phyloP scores from a whole-genome alignment of 2,113 vertebrate genomes.

The Gavia stellata region DNA sequence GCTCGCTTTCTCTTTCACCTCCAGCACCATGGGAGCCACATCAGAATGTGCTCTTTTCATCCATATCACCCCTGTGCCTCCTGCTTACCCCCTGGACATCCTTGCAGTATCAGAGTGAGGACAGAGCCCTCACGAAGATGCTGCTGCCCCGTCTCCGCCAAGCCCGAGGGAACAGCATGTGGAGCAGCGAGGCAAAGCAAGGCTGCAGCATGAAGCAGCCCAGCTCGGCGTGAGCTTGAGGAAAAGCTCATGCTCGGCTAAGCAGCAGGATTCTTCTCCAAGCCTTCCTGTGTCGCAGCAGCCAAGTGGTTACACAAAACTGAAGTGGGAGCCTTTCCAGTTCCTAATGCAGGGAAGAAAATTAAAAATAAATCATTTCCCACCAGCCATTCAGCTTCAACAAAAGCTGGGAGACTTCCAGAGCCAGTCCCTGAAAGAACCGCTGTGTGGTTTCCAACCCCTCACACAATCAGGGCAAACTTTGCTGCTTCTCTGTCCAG shows the following conservation, averaged over 20 bases:
- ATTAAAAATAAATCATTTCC: constrained; percentile 63
- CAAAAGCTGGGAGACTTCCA: constrained; percentile 57
- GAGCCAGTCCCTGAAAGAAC: constrained; percentile 34
- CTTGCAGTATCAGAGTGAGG: background rate
- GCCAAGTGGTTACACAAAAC: constrained; percentile 55
- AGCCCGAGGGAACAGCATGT: fast-evolving
- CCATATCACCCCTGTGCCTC: fast-evolving
- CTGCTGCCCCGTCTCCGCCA: background rate
- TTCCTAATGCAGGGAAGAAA: constrained; percentile 26
- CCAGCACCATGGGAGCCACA: background rate
- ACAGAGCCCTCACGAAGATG: background rate
- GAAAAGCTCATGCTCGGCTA: background rate
- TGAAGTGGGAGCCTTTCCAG: constrained; percentile 52
- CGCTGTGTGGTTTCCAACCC: constrained; percentile 44
- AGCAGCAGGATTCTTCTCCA: background rate
- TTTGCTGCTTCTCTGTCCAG: background rate
- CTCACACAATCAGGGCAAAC: constrained; percentile 27
- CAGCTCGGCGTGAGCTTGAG: background rate
- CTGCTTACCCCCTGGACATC: background rate
- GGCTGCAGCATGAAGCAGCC: background rate
- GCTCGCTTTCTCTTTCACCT: background rate
- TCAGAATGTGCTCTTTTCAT: background rate
- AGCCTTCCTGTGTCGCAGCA: constrained; percentile 21
- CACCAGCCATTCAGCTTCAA: constrained; percentile 59
- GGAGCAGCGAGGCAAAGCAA: background rate